Base-by-base conservation (phyloP, 2,113 vertebrate genomes). In the Phaethon lepturus region DNA sequence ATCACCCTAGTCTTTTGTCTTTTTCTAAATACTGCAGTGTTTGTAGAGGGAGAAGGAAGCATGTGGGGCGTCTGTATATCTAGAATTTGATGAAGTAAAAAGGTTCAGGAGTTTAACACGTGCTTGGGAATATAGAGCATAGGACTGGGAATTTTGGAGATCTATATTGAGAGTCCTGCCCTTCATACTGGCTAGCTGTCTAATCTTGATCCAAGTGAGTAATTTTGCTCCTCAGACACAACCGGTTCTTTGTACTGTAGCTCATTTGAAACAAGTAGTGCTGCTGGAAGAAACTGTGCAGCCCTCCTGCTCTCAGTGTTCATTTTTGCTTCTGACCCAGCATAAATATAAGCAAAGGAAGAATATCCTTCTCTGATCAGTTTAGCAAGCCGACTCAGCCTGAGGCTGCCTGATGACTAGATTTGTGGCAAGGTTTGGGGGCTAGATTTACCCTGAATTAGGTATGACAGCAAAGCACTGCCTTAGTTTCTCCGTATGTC, bases 21-120 rank as follows among this genome's bases (percentile, higher is more conserved):
- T 73, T 79, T 77, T 76, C 63, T 74, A 56, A 89, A 71, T n/a
- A 38, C 15, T 63, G 9, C 31, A 44, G 9, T 71, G 47, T 91
- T 96, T 84, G 33, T n/a, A 55, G 44, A 74, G 38, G 56, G n/a
- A 63, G 76, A 63, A 88, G 55, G 79, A 88, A 91, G 33, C 42
- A 25, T 0, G 0, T 15, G 40, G 83, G 50, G 15, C 13, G 31
- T 77, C 76, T 88, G 17, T 33, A 38, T 63, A 59, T 95, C 44
- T 23, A 50, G 68, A 84, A 67, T 19, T 0, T 44, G 22, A 83
- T 25, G 53, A 62, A 89, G 19, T 68, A 50, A 69, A 80, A 93
- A 78, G 19, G 22, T 86, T 45, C 67, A 66, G 35, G 93, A 86
- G 45, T 89, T 96, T 44, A 89, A 81, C 25, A 52, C 8, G 26